phyloP scores from a whole-genome alignment of 2,888 invertebrate genomes.

The Machimus atricapillus region DNA sequence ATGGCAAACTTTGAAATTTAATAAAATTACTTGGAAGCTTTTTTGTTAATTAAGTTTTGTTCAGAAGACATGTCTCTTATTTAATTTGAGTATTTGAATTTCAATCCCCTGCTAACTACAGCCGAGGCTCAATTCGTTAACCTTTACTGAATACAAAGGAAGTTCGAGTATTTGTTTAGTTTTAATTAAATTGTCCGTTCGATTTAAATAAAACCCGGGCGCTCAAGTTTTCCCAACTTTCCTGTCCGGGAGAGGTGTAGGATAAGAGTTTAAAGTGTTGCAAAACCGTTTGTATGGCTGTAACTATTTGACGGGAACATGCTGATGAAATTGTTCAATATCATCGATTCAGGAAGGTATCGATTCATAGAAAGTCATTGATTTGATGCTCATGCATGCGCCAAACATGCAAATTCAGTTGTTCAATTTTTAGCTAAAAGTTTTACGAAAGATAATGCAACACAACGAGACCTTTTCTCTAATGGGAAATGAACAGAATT shows the following conservation, averaged over 20 bases:
- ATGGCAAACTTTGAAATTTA: constrained; percentile 13
- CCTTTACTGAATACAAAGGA: neutral
- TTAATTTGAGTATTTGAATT: neutral
- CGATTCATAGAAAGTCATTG: neutral
- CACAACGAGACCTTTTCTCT: neutral
- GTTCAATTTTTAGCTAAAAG: neutral
- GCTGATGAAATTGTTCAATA: neutral
- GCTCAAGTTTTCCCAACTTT: neutral
- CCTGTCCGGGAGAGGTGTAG: neutral
- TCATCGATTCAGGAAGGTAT: neutral
- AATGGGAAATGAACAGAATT: neutral
- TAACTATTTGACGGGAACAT: neutral
- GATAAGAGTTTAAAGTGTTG: neutral
- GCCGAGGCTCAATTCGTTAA: neutral
- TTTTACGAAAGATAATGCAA: neutral
- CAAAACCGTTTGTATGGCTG: neutral
- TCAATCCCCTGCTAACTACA: neutral
- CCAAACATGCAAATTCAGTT: neutral
- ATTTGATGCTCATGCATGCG: neutral
- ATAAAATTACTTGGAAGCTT: constrained; percentile 17
- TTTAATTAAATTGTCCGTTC: neutral
- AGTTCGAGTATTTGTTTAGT: neutral
- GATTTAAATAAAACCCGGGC: neutral
- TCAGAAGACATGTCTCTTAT: neutral
- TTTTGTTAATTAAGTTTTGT: constrained; percentile 12